Conservation (phyloP, 2,797 vertebrate species). For the Typhlichthys eigenmanni region DNA sequence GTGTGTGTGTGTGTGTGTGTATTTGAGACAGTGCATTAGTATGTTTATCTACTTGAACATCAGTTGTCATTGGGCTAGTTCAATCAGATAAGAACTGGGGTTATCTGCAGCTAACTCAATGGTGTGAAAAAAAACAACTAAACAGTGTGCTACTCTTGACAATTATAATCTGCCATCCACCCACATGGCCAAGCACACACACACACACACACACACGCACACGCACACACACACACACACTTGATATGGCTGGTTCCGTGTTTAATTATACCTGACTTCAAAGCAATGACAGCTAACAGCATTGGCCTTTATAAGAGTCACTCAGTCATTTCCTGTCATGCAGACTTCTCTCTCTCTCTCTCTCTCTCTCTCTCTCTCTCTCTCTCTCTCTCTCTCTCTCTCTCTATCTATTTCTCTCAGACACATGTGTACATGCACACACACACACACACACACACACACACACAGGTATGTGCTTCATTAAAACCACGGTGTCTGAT, state of each 20-base stretch:
- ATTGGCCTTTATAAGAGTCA: constrained; percentile 1
- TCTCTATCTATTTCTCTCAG: not conserved
- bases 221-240: constrained; percentile 2
- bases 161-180: no score
- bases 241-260: constrained; percentile 12
- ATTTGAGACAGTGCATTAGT: not conserved
- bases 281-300: constrained; percentile 39
- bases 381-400: not conserved
- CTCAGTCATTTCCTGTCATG: constrained; percentile 19
- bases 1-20: constrained; percentile 9
- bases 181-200: constrained; percentile 1
- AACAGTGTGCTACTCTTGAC: constrained; percentile 5
- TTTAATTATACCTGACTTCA: constrained; percentile 32
- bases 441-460: not conserved
- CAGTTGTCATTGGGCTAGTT: not conserved
- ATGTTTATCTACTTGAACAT: not conserved
- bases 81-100: constrained; percentile 3
- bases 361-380: constrained; percentile 5
- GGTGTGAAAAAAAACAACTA: constrained; percentile 9
- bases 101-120: constrained; percentile 15
- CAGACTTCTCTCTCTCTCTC: constrained; percentile 1
- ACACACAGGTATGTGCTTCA: no score
- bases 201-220: constrained; percentile 12
- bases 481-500: no score
- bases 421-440: not conserved